A percentile compares a stretch with the other conserved stretches of the same genome.
These are phyloP conservation scores for Tuta absoluta DNA, from an alignment of 2,888 invertebrate genomes.

Conservation along the genomic window DNA sequence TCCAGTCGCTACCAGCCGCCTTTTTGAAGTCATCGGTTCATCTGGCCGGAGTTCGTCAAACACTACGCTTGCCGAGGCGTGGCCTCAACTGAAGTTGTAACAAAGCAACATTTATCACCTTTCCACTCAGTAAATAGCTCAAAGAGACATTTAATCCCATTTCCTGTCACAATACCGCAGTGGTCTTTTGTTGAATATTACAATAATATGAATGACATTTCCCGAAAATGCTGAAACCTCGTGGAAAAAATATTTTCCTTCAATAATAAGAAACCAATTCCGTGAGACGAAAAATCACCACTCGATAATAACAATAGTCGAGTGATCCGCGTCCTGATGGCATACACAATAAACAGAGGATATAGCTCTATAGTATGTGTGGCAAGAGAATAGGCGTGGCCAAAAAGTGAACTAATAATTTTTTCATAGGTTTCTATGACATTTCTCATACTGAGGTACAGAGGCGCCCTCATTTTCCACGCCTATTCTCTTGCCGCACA, in stretches of 20 bases:
- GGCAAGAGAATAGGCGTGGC: too few relatives aligned
- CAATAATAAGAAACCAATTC: background rate
- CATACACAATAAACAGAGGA: background rate
- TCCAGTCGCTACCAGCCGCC: too few relatives aligned
- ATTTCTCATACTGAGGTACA: too few relatives aligned
- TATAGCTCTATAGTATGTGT: background rate
- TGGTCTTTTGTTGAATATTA: background rate
- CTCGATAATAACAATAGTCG: background rate
- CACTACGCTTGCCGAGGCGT: too few relatives aligned
- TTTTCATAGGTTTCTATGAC: too few relatives aligned
- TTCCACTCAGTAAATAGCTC: background rate
- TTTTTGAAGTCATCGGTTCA: too few relatives aligned
- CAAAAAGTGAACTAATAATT: too few relatives aligned
- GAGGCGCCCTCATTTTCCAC: too few relatives aligned
- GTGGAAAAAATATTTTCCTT: background rate
- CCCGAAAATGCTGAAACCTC: background rate
- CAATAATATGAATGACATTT: background rate
- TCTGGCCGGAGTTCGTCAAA: too few relatives aligned
- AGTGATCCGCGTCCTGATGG: background rate
- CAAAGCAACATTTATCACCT: too few relatives aligned
- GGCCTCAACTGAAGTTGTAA: too few relatives aligned
- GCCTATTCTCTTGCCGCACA: too few relatives aligned
- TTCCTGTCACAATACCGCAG: background rate
- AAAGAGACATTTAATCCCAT: background rate
- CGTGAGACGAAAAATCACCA: background rate